A percentile compares a stretch with the other conserved stretches of the same genome.
phyloP scores from a whole-genome alignment of 2,797 vertebrate genomes.

The Enteromius afrohamiltoni region DNA sequence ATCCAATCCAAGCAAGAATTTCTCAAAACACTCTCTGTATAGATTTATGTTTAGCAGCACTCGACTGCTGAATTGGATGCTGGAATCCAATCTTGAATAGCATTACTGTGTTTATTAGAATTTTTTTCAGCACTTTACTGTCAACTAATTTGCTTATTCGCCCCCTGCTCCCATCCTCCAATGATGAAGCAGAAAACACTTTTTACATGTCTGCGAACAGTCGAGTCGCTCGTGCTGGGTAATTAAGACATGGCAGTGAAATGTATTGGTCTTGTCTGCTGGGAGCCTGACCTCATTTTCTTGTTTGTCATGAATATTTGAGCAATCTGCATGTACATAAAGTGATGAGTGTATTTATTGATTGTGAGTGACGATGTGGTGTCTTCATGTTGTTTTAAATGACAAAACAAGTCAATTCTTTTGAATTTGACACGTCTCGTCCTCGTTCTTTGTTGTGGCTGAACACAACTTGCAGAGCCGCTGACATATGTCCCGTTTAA shows the following conservation, averaged over 20 bases:
- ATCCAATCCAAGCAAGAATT: too few relatives aligned
- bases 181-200: slow-evolving; percentile 67
- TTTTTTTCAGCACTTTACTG: slow-evolving; percentile 26
- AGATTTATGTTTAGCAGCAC: neutral
- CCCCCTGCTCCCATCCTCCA: slow-evolving; percentile 5
- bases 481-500: slow-evolving; percentile 24
- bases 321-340: slow-evolving; percentile 72
- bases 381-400: slow-evolving; percentile 64
- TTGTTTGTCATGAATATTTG: slow-evolving; percentile 80
- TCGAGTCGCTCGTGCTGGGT: slow-evolving; percentile 71
- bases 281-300: slow-evolving; percentile 70
- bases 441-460: slow-evolving; percentile 14
- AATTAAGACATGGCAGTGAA: slow-evolving; percentile 73
- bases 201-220: slow-evolving; percentile 59
- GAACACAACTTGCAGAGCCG: neutral
- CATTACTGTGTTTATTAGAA: slow-evolving; percentile 31
- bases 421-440: slow-evolving; percentile 60
- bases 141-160: slow-evolving; percentile 38
- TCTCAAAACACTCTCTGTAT: neutral
- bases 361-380: slow-evolving; percentile 63
- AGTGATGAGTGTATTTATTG: slow-evolving; percentile 70
- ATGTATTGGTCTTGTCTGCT: slow-evolving; percentile 66
- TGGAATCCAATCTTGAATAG: slow-evolving; percentile 1
- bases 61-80: neutral
- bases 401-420: slow-evolving; percentile 60